Conservation (phyloP, 2,888 invertebrate species). For the Netelia inedita region DNA sequence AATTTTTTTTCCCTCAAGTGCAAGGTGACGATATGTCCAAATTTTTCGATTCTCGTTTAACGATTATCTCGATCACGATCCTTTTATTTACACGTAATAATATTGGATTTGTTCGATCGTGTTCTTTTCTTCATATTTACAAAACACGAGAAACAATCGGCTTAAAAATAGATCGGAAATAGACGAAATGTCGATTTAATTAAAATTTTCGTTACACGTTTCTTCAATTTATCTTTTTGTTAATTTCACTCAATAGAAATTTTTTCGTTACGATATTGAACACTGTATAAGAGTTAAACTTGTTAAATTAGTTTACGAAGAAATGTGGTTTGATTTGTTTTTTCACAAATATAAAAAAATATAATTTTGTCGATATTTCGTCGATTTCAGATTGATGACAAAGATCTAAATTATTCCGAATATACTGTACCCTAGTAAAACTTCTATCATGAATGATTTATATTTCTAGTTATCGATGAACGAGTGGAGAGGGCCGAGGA, state of each 20-base stretch:
- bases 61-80: conserved; percentile 31
- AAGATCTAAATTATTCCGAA: not conserved
- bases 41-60: not conserved
- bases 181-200: not conserved
- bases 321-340: not conserved
- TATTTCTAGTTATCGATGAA: not conserved
- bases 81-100: conserved; percentile 53
- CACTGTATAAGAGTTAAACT: conserved; percentile 10
- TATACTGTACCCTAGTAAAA: not conserved
- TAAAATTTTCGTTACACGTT: not conserved
- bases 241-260: not conserved
- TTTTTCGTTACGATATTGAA: conserved; percentile 11
- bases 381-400: conserved; percentile 25
- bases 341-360: not conserved
- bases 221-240: not conserved
- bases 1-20: not conserved
- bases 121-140: conserved; percentile 49
- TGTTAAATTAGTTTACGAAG: not conserved
- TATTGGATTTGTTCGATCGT: conserved; percentile 23
- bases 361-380: conserved; percentile 6
- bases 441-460: not conserved
- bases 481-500: not conserved
- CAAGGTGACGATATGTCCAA: not conserved
- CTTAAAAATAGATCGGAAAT: conserved; percentile 16
- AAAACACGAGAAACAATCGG: conserved; percentile 5